Evolutionary conservation across 2,888 invertebrate genomes (phyloP), one percentile per base, ranked within the genome.

Genomic region (Erynnis tages): DNA sequence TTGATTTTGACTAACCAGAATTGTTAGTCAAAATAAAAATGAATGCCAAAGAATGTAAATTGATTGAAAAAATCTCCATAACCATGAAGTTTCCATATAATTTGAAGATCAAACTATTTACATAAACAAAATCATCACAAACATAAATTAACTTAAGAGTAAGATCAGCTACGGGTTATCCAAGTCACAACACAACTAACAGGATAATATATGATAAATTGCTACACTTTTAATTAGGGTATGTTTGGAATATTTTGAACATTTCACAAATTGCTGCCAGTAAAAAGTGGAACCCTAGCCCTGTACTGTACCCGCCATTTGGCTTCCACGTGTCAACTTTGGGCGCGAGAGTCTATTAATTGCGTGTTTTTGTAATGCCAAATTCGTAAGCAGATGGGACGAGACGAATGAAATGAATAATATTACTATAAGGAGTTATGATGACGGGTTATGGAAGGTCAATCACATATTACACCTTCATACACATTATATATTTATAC

Each of bases 261-360:
- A 41, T n/a, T 49, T 43, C 21, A 37, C 14, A 37, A 50, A 50
- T 27, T 32, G 34, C 14, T 43, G 19, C 1, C 17, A 41, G 27
- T 49, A 44, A 44, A 53, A 43, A 53, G 35, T 37, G 63, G 75
- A 73, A 59, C 76, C 76, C 79, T 61, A 78, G 37, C 60, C 65
- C 65, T 66, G 67, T 65, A 67, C 65, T 66, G 67, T 65, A 67
- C 58, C 60, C 63, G 68, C 76, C 86, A 87, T 85, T 85, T 86
- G 86, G 80, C 59, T 59, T 64, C 72, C 86, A 86, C 82, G 85
- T 87, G 86, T 78, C 79, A 76, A 69, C 56, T 60, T 61, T 66
- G 67, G 66, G 63, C 61, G 69, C 67, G 69, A 67, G 59, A 65
- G 67, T 75, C 73, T 79, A 80, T 82, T 81, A 80, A 79, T 82